Evolutionary conservation across 2,113 vertebrate genomes (phyloP), one percentile per base, ranked within the genome.

Genomic region (Notiomystis cincta): DNA sequence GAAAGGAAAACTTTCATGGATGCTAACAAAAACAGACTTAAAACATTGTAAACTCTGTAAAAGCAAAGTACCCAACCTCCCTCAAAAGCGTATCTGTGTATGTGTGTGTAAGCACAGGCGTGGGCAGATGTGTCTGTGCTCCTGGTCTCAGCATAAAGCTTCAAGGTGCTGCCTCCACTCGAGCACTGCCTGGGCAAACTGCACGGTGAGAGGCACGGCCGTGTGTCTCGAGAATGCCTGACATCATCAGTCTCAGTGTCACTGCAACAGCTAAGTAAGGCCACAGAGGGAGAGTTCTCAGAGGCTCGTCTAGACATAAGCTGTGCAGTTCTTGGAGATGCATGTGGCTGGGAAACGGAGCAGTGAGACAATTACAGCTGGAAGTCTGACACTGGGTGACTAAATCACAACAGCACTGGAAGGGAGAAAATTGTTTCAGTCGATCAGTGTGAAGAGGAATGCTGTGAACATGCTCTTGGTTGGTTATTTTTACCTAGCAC

Each of bases 251-350:
- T 87, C 89, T 93, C 5, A 0, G 53, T 97, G 93, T 94, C 94
- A 97, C 40, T 89, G 83, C 86, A 92, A 67, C 76, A 79, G 94
- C 87, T 92, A 72, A 94, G 86, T 48, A 80, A 76, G 79, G 95
- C 81, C 95, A 94, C 87, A 77, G 94, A 92, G 81, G 60, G 78
- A 88, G 87, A 94, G 60, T 86, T 93, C 93, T 96, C 95, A 94
- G 79, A 96, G 91, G 82, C 61, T 94, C 6, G 90, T 97, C 97
- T 97, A 97, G 97, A 97, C 96, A 96, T 73, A 96, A n/a, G 79
- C 93, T 75, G 57, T 57, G 77, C 78, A 81, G 51, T 81, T 89
- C 84, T 80, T 64, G 77, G 88, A 86, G 90, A 86, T 71, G 50
- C 77, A 56, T 2, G 7, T 0, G 1, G 81, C 45, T 86, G 79